Conservation (phyloP, 1,140 invertebrate species). For the Asobara japonica region DNA sequence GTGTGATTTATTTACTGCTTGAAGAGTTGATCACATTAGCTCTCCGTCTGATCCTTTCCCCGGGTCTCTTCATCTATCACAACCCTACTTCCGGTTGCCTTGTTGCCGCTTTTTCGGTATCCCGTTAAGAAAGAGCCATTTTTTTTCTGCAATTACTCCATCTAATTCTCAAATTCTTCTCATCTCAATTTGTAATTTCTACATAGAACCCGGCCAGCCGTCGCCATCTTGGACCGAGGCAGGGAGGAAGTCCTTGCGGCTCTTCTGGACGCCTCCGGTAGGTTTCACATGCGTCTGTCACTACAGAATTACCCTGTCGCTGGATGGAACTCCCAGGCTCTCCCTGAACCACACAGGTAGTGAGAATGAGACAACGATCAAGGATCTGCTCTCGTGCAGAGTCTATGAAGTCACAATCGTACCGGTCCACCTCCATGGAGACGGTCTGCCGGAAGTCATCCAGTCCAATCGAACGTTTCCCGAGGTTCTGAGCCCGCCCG, state of each 20-base stretch:
- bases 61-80: too few relatives aligned
- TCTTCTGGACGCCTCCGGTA: slow-evolving; percentile 46
- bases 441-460: slow-evolving; percentile 7
- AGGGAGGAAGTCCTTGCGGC: slow-evolving; percentile 33
- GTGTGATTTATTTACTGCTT: not conserved
- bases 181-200: too few relatives aligned
- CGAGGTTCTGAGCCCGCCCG: not conserved
- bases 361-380: slow-evolving; percentile 32
- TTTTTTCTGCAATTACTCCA: too few relatives aligned
- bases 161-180: too few relatives aligned
- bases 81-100: too few relatives aligned
- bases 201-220: slow-evolving; percentile 43
- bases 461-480: slow-evolving; percentile 23
- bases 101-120: too few relatives aligned
- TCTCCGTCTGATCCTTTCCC: too few relatives aligned
- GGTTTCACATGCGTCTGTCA: slow-evolving; percentile 43
- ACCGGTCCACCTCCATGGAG: slow-evolving; percentile 37
- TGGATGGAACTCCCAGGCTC: not conserved
- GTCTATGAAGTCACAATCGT: slow-evolving; percentile 43
- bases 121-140: too few relatives aligned
- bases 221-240: slow-evolving; percentile 7
- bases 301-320: slow-evolving; percentile 43
- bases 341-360: not conserved
- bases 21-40: too few relatives aligned
- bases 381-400: slow-evolving; percentile 42